phyloP scores from a whole-genome alignment of 2,113 vertebrate genomes.

The Solea solea region DNA sequence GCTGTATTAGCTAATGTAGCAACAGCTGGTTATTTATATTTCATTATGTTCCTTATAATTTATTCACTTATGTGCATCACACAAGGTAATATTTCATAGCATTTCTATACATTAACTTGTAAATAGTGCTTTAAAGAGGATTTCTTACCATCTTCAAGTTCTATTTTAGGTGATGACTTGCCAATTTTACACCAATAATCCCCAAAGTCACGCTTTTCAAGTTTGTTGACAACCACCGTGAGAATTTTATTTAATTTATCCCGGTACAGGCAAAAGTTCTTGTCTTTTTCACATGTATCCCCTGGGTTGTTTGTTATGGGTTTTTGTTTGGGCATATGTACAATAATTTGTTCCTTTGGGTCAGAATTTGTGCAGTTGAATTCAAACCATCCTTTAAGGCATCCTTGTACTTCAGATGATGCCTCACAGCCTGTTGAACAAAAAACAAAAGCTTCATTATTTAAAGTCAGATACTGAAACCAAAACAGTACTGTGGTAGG shows the following conservation, averaged over 20 bases:
- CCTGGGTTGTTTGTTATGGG: rapidly evolving
- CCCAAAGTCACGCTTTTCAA: rapidly evolving
- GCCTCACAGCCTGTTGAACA: conserved; percentile 9
- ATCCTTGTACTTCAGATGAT: not conserved
- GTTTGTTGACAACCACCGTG: not conserved
- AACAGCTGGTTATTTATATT: no score
- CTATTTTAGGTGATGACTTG: rapidly evolving
- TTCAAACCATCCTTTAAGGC: not conserved
- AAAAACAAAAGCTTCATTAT: not conserved
- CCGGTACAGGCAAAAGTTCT: not conserved
- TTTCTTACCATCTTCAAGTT: conserved; percentile 1
- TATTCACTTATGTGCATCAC: no score
- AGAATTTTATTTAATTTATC: not conserved
- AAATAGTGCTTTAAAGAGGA: no score
- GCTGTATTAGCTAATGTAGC: no score
- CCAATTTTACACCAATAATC: not conserved
- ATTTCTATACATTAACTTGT: not conserved
- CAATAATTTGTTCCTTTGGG: rapidly evolving
- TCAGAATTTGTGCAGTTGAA: not conserved
- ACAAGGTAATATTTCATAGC: no score
- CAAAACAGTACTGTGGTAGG: no score
- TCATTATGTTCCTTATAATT: no score
- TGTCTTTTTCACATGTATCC: rapidly evolving
- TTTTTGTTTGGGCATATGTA: rapidly evolving
- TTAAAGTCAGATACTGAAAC: no score